phyloP scores from a whole-genome alignment of 2,888 invertebrate species.

The Sacculina carcini region DNA sequence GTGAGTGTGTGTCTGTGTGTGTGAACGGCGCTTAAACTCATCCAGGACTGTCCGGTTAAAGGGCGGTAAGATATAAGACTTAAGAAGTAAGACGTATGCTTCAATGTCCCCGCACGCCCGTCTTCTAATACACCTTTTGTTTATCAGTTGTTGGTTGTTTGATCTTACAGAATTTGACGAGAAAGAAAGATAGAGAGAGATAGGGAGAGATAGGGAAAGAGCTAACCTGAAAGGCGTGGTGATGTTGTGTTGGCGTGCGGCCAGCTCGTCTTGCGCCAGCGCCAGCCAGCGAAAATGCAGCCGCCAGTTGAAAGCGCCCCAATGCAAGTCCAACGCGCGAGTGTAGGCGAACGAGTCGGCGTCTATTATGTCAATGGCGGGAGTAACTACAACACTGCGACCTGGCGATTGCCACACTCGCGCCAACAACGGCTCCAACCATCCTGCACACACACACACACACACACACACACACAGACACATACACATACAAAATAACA shows the following conservation, averaged over 20 bases:
- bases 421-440: constrained; percentile 44
- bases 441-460: constrained; percentile 28
- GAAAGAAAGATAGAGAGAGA: too few species aligned
- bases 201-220: too few species aligned
- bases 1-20: too few species aligned
- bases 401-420: constrained; percentile 33
- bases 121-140: too few species aligned
- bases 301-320: constrained; percentile 97
- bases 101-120: too few species aligned
- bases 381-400: constrained; percentile 39
- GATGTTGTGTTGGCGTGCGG: constrained; percentile 32
- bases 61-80: too few species aligned
- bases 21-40: too few species aligned
- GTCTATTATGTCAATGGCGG: constrained; percentile 77
- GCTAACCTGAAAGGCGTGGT: constrained; percentile 32
- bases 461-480: background rate
- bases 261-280: constrained; percentile 35
- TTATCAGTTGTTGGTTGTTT: too few species aligned
- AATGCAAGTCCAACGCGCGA: constrained; percentile 79
- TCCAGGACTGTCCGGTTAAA: too few species aligned
- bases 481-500: too few species aligned
- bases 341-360: constrained; percentile 88
- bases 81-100: too few species aligned
- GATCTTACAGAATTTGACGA: too few species aligned
- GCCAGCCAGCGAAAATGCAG: constrained; percentile 72